These are phyloP conservation scores for Pachypanchax playfairii DNA, from an alignment of 2,113 vertebrate species.

Conservation along the genomic window DNA sequence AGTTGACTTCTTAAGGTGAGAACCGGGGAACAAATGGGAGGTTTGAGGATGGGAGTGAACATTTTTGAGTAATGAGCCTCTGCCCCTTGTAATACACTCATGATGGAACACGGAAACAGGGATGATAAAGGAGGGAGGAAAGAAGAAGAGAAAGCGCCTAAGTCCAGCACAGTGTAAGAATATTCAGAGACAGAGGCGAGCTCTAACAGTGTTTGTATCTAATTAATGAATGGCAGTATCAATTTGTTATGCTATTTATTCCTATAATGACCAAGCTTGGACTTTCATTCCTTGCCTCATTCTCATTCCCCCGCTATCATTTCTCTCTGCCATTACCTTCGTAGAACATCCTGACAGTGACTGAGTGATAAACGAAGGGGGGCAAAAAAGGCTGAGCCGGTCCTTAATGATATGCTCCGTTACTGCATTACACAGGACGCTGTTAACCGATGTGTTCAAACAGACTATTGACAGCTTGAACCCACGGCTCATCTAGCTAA, in stretches of 20 bases:
- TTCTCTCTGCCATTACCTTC: conserved; percentile 35
- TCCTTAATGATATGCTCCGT: conserved; percentile 55
- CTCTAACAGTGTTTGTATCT: conserved; percentile 55
- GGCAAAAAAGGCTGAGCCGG: conserved; percentile 20
- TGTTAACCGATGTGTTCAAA: conserved; percentile 46
- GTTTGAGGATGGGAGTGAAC: conserved; percentile 3
- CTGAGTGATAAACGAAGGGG: conserved; percentile 25
- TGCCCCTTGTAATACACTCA: conserved; percentile 62
- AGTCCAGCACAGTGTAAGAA: conserved; percentile 29
- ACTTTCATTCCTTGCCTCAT: conserved; percentile 55
- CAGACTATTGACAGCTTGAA: conserved; percentile 22
- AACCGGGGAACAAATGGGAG: conserved; percentile 26
- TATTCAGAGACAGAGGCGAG: conserved; percentile 20
- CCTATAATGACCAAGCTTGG: conserved; percentile 57
- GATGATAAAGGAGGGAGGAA: not conserved
- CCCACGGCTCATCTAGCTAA: conserved; percentile 21
- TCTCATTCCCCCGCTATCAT: conserved; percentile 41
- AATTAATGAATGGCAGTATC: conserved; percentile 71
- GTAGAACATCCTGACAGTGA: conserved; percentile 22
- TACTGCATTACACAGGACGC: conserved; percentile 51
- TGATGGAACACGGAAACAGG: conserved; percentile 49
- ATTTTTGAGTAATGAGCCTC: conserved; percentile 60
- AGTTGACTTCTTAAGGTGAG: conserved; percentile 39
- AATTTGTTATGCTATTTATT: conserved; percentile 75
- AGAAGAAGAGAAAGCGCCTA: conserved; percentile 7